These are phyloP conservation scores for Drosophila repletoides DNA, from an alignment of 1,140 invertebrate genomes.

Conservation along the genomic window DNA sequence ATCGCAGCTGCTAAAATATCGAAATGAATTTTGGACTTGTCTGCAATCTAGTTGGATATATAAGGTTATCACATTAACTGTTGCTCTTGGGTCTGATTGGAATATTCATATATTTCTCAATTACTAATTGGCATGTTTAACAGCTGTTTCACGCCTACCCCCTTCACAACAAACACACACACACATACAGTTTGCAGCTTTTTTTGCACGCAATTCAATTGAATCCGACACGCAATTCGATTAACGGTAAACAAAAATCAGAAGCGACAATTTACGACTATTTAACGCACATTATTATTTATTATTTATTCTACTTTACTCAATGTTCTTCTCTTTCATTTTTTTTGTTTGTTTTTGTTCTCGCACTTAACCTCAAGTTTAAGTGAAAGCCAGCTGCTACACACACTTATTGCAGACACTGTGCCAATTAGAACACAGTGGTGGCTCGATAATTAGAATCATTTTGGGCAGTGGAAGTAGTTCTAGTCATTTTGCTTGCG, in stretches of 20 bases:
- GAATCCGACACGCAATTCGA: slow-evolving; percentile 51
- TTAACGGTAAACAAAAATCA: slow-evolving; percentile 37
- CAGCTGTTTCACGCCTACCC: slow-evolving; percentile 10
- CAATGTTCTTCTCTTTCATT: no score
- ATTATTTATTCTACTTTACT: background rate
- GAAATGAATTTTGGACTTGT: no score
- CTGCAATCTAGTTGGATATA: no score
- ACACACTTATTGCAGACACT: no score
- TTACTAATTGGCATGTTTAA: slow-evolving; percentile 24
- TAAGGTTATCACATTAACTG: background rate
- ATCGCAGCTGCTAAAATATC: background rate
- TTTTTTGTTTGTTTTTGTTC: slow-evolving; percentile 13
- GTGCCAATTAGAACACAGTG: slow-evolving; percentile 8
- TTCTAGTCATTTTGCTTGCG: no score
- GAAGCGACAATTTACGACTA: slow-evolving; percentile 34
- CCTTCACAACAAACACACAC: slow-evolving; percentile 6
- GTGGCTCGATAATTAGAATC: no score
- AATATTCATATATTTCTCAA: no score
- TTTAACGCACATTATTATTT: slow-evolving; percentile 46
- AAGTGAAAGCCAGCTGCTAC: background rate
- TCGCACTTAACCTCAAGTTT: slow-evolving; percentile 23
- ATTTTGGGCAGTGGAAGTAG: no score
- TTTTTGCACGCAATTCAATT: slow-evolving; percentile 67
- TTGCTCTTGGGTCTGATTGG: background rate
- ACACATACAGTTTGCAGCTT: slow-evolving; percentile 10